Conservation (phyloP, 2,797 vertebrate genomes). For the Alcedo atthis region DNA sequence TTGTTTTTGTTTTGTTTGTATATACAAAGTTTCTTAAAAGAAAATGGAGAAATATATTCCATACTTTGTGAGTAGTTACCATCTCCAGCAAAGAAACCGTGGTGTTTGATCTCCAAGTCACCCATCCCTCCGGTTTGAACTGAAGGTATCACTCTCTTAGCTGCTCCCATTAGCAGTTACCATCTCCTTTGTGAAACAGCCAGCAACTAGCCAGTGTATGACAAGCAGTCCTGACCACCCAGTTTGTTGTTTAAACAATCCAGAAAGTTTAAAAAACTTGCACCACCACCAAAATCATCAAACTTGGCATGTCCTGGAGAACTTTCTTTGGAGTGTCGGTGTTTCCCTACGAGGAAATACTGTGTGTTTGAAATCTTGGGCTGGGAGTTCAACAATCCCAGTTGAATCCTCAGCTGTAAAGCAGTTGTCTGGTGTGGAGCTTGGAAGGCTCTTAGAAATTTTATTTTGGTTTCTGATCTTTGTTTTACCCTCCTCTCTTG, state of each 20-base stretch:
- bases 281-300: background rate
- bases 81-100: background rate
- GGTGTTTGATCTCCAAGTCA: background rate
- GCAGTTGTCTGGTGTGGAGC: background rate
- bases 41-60: background rate
- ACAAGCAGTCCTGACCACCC: slow-evolving; percentile 27
- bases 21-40: background rate
- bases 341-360: background rate
- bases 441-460: background rate
- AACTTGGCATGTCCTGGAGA: slow-evolving; percentile 2
- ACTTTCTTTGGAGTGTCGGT: background rate
- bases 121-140: background rate
- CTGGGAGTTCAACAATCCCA: background rate
- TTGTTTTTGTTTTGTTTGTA: background rate
- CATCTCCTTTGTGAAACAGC: slow-evolving; percentile 23
- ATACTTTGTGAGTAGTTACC: background rate
- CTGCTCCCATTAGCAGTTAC: background rate
- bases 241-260: slow-evolving; percentile 43
- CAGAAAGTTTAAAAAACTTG: background rate
- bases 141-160: background rate
- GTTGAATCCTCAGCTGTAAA: background rate
- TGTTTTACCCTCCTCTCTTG: background rate
- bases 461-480: background rate
- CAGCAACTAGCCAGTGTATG: background rate
- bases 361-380: background rate